Evolutionary conservation across 2,888 invertebrate genomes (phyloP).

Genomic region (Heliconius erato): DNA sequence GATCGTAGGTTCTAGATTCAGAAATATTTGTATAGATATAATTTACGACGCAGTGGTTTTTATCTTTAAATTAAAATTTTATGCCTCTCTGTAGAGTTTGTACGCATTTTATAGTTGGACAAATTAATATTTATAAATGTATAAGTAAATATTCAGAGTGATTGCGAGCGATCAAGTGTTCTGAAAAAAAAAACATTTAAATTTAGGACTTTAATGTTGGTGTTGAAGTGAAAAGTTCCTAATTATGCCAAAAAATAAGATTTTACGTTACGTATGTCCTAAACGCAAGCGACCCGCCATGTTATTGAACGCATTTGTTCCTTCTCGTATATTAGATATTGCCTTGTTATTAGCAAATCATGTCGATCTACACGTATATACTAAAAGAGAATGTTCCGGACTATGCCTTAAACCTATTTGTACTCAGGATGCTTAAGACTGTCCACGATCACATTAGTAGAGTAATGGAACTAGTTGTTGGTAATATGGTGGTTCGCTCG

Average conservation of each 20-base stretch:
- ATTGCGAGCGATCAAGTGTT: not conserved
- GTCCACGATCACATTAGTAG: not conserved
- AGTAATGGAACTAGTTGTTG: not conserved
- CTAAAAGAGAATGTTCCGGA: not conserved
- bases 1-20: constrained; percentile 23
- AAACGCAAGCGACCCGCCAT: constrained; percentile 21
- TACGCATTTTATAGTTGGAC: constrained; percentile 27
- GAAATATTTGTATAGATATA: not conserved
- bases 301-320: not conserved
- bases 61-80: constrained; percentile 10
- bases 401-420: not conserved
- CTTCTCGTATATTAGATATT: not conserved
- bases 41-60: not conserved
- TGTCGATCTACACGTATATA: not conserved
- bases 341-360: not conserved
- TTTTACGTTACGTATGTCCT: constrained; percentile 33
- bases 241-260: constrained; percentile 42
- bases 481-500: constrained; percentile 17
- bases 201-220: constrained; percentile 34
- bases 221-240: constrained; percentile 48
- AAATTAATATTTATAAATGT: constrained; percentile 5
- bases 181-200: not conserved
- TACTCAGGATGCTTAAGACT: constrained; percentile 10
- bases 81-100: constrained; percentile 31
- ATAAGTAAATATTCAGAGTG: not conserved